These are phyloP conservation scores for Pseudopipra pipra DNA, from an alignment of 2,113 vertebrate genomes.

Conservation along the genomic window DNA sequence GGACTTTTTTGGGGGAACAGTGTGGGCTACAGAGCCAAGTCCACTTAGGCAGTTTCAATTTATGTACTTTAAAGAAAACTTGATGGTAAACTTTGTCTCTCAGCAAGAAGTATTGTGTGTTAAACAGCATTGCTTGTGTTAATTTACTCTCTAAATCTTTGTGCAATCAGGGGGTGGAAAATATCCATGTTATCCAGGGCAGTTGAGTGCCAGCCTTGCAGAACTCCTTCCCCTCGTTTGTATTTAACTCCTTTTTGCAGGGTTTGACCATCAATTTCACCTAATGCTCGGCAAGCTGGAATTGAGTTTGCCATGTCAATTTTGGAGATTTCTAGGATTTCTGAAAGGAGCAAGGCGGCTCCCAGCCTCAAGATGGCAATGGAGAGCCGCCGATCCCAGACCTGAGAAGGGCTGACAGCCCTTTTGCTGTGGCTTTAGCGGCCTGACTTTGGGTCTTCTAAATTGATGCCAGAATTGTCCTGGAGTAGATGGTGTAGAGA, in stretches of 20 bases:
- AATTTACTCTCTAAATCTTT: neutral
- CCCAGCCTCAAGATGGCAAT: constrained; percentile 53
- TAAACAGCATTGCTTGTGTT: neutral
- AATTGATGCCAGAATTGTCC: neutral
- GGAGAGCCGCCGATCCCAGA: neutral
- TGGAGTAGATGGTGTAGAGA: neutral
- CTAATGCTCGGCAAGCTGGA: rapidly evolving
- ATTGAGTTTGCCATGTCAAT: neutral
- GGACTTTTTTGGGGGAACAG: rapidly evolving
- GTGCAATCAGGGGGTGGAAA: neutral
- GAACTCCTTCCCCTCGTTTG: neutral
- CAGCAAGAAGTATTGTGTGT: neutral
- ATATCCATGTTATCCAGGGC: rapidly evolving
- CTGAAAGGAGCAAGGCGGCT: neutral
- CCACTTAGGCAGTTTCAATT: neutral
- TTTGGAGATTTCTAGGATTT: neutral
- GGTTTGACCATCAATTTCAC: neutral
- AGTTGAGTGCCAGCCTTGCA: neutral
- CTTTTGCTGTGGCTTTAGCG: neutral
- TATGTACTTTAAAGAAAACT: neutral
- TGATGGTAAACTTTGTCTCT: neutral
- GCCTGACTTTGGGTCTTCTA: neutral
- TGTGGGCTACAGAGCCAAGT: neutral
- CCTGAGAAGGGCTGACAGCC: neutral
- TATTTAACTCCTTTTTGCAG: neutral